Evolutionary conservation across 2,888 invertebrate species (phyloP).

Genomic region (Carabus problematicus): DNA sequence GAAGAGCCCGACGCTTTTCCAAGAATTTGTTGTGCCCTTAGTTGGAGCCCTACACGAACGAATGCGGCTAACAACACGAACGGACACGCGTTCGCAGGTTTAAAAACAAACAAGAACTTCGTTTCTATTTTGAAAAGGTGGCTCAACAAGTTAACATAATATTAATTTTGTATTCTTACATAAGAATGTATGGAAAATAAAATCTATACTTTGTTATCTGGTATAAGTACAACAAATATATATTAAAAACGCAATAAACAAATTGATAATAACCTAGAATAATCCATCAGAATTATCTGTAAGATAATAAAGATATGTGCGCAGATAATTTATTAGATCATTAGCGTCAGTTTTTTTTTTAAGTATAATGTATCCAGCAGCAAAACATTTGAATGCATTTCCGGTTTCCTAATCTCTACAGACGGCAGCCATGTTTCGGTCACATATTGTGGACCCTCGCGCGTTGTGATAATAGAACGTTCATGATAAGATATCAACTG

Average conservation of each 20-base stretch:
- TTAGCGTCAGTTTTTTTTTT: too few relatives aligned
- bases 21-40: conserved; percentile 29
- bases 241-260: conserved; percentile 4
- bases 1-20: conserved; percentile 23
- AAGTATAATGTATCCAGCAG: too few relatives aligned
- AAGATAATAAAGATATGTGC: too few relatives aligned
- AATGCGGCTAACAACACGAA: conserved; percentile 25
- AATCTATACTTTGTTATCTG: too few relatives aligned
- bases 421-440: conserved; percentile 28
- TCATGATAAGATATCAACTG: conserved; percentile 34
- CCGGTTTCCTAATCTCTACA: conserved; percentile 36
- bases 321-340: too few relatives aligned
- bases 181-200: too few relatives aligned
- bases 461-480: conserved; percentile 19
- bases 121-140: not conserved
- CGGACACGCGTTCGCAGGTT: not conserved
- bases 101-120: not conserved
- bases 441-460: conserved; percentile 19
- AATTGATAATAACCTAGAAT: conserved; percentile 1
- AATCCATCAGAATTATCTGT: too few relatives aligned
- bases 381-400: conserved; percentile 36
- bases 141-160: too few relatives aligned
- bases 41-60: conserved; percentile 23
- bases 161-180: too few relatives aligned
- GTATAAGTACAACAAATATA: too few relatives aligned